Evolutionary conservation across 2,888 invertebrate genomes (phyloP).

Genomic region (Melikaiella ostensackeni): DNA sequence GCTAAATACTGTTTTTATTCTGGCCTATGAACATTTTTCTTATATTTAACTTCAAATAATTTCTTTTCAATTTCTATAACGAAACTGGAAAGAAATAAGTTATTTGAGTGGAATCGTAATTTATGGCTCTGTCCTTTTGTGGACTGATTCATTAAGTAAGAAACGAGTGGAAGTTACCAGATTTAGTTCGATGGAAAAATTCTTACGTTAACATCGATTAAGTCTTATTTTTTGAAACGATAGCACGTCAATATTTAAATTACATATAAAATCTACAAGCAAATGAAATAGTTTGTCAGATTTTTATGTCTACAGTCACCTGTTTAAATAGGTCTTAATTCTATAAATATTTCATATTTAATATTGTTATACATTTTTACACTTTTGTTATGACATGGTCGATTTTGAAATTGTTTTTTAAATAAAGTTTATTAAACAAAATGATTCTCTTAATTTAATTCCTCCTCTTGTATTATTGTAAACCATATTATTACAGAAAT

Average conservation of each 20-base stretch:
- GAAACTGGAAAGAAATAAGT: background rate
- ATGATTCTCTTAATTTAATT: background rate
- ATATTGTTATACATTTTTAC: background rate
- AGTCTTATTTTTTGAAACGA: background rate
- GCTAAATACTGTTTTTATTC: background rate
- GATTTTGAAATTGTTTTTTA: background rate
- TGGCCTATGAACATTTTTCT: background rate
- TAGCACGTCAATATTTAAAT: background rate
- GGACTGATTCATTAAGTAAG: background rate
- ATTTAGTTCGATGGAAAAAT: background rate
- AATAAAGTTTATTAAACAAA: background rate
- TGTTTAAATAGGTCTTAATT: background rate
- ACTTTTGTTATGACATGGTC: background rate
- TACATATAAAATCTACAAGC: background rate
- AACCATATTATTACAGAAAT: no score
- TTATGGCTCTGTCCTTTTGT: background rate
- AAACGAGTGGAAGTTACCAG: constrained; percentile 8
- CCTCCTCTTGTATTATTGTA: background rate
- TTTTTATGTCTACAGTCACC: background rate
- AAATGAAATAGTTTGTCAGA: background rate
- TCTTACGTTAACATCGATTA: background rate
- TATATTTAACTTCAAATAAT: background rate
- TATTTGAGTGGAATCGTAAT: background rate
- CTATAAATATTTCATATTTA: background rate
- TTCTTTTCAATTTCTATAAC: background rate